Conservation (phyloP, 35 echinoderm and acorn worm genomes). For the Apostichopus parvimensis region DNA sequence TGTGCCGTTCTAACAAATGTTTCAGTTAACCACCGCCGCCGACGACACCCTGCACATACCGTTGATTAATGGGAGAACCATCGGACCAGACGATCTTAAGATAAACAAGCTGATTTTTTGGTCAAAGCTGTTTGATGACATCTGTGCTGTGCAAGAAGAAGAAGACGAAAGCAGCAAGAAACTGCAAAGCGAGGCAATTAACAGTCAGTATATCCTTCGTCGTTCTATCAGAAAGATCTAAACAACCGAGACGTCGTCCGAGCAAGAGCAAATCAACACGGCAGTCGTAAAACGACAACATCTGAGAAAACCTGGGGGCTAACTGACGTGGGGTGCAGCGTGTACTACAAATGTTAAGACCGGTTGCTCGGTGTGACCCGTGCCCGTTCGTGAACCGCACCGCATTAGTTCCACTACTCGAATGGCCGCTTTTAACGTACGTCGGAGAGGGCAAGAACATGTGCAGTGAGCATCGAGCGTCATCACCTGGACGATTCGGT, state of each 20-base stretch:
- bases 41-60: too few species aligned
- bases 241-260: background rate
- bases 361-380: too few species aligned
- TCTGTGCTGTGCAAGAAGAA: background rate
- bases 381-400: background rate
- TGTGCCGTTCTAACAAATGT: too few species aligned
- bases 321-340: background rate
- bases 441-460: background rate
- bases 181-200: background rate
- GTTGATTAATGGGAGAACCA: too few species aligned
- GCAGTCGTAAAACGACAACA: background rate
- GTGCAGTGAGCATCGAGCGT: background rate
- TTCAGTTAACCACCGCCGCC: too few species aligned
- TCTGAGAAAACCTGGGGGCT: background rate
- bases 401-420: slow-evolving; percentile 37
- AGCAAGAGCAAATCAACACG: background rate
- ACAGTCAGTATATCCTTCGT: background rate
- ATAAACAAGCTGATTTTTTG: background rate
- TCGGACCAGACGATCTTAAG: background rate
- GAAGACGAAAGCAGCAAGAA: background rate
- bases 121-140: background rate
- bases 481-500: slow-evolving; percentile 17
- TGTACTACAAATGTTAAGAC: too few species aligned
- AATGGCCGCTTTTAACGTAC: slow-evolving; percentile 20
- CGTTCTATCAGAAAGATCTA: background rate